A percentile compares a stretch with the other conserved stretches of the same genome.
These are phyloP conservation scores for Thysanoteuthis rhombus DNA, from an alignment of 2,888 invertebrate genomes.

Conservation along the genomic window DNA sequence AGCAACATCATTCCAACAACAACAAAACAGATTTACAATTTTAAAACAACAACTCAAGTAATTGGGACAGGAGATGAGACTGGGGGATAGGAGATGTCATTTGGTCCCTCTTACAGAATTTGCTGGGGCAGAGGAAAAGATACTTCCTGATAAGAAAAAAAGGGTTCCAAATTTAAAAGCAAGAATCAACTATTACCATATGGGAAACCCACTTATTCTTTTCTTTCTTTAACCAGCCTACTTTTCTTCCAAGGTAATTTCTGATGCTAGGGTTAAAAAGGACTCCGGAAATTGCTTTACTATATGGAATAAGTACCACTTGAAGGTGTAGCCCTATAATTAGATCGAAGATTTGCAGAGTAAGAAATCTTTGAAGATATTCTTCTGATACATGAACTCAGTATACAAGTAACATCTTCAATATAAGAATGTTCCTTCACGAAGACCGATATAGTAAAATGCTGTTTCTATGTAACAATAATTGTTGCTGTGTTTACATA, in stretches of 20 bases:
- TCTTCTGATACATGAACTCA: no score
- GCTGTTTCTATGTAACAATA: no score
- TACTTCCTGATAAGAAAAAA: background rate
- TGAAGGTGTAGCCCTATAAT: background rate
- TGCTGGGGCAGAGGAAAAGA: background rate
- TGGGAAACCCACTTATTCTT: background rate
- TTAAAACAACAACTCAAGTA: background rate
- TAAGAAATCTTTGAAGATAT: no score
- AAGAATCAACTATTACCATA: background rate
- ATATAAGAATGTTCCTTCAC: no score
- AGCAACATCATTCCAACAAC: background rate
- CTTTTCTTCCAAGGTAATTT: background rate
- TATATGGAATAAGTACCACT: background rate
- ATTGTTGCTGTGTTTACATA: no score
- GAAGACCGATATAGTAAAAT: no score
- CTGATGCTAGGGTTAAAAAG: background rate
- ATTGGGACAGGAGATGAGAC: background rate
- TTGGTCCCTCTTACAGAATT: background rate
- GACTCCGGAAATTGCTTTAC: background rate
- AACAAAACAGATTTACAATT: background rate
- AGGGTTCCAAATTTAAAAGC: background rate
- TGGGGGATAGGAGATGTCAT: background rate
- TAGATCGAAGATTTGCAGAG: background rate
- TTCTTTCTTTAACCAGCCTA: background rate
- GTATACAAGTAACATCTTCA: no score